Base-by-base conservation (phyloP, 2,888 invertebrate species). In the Drosophila limbata region DNA sequence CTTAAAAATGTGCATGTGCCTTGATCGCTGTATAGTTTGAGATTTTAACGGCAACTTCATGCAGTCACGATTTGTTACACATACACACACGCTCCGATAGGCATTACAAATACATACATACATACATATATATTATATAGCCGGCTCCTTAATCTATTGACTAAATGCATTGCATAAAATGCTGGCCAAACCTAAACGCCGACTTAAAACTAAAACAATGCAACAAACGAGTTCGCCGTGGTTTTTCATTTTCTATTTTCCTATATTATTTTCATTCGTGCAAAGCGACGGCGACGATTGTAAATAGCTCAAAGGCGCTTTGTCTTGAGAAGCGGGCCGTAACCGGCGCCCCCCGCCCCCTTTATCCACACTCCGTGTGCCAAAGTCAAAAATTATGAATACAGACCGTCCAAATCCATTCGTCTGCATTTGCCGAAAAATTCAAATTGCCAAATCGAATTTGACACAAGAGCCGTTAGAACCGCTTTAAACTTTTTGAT, bases 131-230 rank as follows among this genome's bases (percentile, higher is more conserved):
- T 48, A 63, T 48, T 55, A 50, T 66, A 67, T 48, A 63, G 65
- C 65, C 56, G 68, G 69, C 88, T 82, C 75, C 84, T 88, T 85
- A 85, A 85, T 88, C 88, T 79, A 79, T 82, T 76, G 86, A 84
- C 84, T 86, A 86, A 86, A 86, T 86, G 88, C 75, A 86, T 86
- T 88, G 86, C 86, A 86, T 88, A 86, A 86, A 86, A 73, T 66
- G 73, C 55, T 69, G 69, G 81, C 83, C 85, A 81, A 85, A 86
- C 79, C 83, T 85, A 81, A 28, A 53, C 73, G 65, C 35, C 33
- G 68, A 78, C 67, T 65, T 61, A 57, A 69, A 77, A 60, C 73
- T 65, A 75, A 84, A 64, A 86, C 84, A 86, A 86, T 86, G 79
- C 87, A 73, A 81, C 53, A 77, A 86, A 82, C 72, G 65, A 77